Evolutionary conservation across 2,797 vertebrate species (phyloP).

Genomic region (Sebastiscus albofasciatus): DNA sequence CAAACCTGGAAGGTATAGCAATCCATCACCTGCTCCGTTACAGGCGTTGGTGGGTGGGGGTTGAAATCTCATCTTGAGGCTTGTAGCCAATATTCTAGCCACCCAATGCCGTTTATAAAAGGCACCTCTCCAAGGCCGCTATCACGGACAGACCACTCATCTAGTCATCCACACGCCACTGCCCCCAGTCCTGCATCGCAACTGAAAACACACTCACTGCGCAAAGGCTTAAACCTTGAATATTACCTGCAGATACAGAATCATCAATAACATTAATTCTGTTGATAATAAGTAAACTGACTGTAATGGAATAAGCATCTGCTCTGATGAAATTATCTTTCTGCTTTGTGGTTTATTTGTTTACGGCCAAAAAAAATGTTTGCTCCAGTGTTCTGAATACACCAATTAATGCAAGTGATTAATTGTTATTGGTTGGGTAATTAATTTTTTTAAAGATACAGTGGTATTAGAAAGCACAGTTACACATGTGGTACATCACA

Average conservation of each 20-base stretch:
- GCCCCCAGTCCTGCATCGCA: conserved; percentile 31
- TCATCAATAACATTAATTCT: neutral
- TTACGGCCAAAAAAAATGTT: neutral
- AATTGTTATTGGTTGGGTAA: neutral
- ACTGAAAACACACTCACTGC: conserved; percentile 15
- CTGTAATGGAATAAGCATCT: conserved; percentile 1
- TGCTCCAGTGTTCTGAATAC: neutral
- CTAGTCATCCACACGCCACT: conserved; percentile 57
- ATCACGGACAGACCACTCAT: conserved; percentile 70
- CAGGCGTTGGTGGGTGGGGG: conserved; percentile 54
- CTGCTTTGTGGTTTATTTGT: neutral
- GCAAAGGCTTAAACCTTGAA: neutral
- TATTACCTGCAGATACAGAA: neutral
- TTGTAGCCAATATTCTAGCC: conserved; percentile 80
- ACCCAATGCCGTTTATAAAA: conserved; percentile 71
- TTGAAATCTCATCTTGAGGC: conserved; percentile 81
- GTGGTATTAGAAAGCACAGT: neutral
- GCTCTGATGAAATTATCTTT: neutral
- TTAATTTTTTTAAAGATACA: neutral
- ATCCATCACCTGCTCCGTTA: conserved; percentile 82
- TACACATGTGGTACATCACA: neutral
- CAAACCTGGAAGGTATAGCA: conserved; percentile 82
- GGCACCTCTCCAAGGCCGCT: conserved; percentile 75
- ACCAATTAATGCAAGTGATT: neutral
- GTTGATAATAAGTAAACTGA: neutral